Base-by-base conservation (phyloP, 2,888 invertebrate species). In the Euphydryas editha region DNA sequence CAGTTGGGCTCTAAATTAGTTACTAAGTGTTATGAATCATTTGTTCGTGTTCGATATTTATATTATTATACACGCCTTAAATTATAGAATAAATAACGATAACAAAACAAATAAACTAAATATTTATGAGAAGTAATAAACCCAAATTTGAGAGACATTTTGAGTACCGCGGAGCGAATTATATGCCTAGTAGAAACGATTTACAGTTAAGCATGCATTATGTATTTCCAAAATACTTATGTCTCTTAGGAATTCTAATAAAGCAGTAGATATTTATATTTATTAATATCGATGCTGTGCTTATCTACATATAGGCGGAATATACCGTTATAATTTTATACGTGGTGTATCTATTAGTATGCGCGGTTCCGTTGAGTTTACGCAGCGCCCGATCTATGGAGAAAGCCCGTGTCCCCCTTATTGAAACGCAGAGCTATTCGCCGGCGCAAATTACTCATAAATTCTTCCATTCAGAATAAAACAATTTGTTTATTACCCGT, bases 261-360 rank as follows among this genome's bases (percentile, higher is more conserved):
- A 88, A 87, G 84, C 84, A 81, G 85, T 88, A 84, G 86, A 89
- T 84, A 81, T 85, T 87, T 83, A 82, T 85, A 84, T 88, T 84
- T 87, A 87, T 88, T 84, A 86, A 83, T 74, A 81, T 76, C 78
- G 79, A 82, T 79, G 78, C 77, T 81, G 81, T 76, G n/a, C n/a
- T 42, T 64, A 74, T 72, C 79, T 72, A 74, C 75, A 77, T 81
- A 80, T 81, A 83, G 83, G 84, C 80, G 80, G 84, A 76, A 78
- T 82, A 82, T 82, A 90, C 91, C 90, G 91, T 91, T 91, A 90
- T 86, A 82, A 86, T 87, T 85, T 87, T 85, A 89, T 87, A 85
- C 84, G 79, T 84, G 78, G 81, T 80, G 80, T 82, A 83, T 85
- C 81, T 83, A 88, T 88, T 90, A 90, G 84, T 87, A 88, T 88